Base-by-base conservation (phyloP, 2,888 invertebrate species). In the Drosophila melanosoma region DNA sequence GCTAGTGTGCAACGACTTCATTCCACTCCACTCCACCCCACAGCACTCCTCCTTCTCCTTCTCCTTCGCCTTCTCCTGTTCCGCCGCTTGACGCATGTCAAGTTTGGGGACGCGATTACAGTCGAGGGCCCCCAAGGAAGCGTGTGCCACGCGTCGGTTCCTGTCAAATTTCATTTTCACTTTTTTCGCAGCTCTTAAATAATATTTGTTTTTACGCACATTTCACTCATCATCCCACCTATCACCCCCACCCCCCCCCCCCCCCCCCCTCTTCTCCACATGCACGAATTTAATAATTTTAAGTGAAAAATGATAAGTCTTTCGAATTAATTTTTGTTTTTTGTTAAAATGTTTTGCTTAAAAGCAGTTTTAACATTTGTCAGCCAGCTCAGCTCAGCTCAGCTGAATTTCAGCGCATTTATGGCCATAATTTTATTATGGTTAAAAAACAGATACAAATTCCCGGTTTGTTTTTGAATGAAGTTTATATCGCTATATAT, bases 231-330 rank as follows among this genome's bases (percentile, higher is more conserved):
- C 26, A 38, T 52, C 49, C n/a, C 40, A 48, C 6, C 33, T 23
- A 38, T 15, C 38, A 17, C 40, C n/a, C 4, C 23, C 15, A n/a
- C n/a, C n/a, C 40, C n/a, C 4, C 15, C 1, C 45, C 1, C 20
- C 20, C 0, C 15, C 20, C 23, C 2, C 11, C 7, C 15, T 23
- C 8, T n/a, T 1, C 33, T 4, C 15, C 35, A 23, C 58, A 73
- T 54, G 70, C 38, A 53, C 67, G 67, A 79, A 87, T 87, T 88
- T 88, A 84, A 83, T 84, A 85, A 83, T 69, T 80, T 78, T 72
- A 69, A 79, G 77, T 80, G 74, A 62, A 56, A 38, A 53, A 53
- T 45, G 1, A 10, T 63, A 75, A 57, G 40, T 53, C 48, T 49
- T 29, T 8, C 32, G 42, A n/a, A 33, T 53, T 29, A 20, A 20